phyloP scores from a whole-genome alignment of 2,113 vertebrate genomes.

The Dipodomys spectabilis region DNA sequence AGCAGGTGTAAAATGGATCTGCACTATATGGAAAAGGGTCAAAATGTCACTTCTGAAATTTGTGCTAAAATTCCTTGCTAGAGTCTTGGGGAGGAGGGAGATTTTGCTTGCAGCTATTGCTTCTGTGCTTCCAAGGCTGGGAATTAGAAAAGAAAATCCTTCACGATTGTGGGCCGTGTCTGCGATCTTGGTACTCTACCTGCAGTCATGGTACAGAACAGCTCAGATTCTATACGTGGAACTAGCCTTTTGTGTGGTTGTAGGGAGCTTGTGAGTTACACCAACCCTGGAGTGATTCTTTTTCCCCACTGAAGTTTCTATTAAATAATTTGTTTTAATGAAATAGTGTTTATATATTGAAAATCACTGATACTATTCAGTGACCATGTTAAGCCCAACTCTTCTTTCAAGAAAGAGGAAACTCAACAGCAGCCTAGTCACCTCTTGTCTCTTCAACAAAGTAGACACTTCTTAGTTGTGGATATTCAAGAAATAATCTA shows the following conservation, averaged over 20 bases:
- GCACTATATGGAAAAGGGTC: slow-evolving; percentile 31
- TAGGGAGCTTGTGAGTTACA: background rate
- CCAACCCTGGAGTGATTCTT: background rate
- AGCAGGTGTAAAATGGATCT: slow-evolving; percentile 56
- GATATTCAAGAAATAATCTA: too few species aligned
- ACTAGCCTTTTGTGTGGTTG: slow-evolving; percentile 3
- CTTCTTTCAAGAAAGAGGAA: background rate
- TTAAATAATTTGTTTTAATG: background rate
- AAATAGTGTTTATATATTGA: background rate
- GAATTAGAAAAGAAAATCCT: background rate
- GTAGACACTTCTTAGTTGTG: background rate
- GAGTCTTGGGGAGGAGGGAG: background rate
- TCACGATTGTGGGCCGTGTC: background rate
- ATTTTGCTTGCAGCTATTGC: background rate
- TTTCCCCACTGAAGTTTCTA: background rate
- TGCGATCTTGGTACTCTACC: background rate
- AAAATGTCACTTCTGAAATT: slow-evolving; percentile 52
- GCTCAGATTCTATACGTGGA: background rate
- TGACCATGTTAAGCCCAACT: background rate
- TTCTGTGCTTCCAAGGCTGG: background rate
- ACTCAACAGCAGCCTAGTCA: background rate
- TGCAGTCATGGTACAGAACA: background rate
- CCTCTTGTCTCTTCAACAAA: background rate
- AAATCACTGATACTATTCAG: background rate
- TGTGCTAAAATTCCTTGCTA: slow-evolving; percentile 58